A percentile compares a stretch with the other conserved stretches of the same genome.
Evolutionary conservation across 2,797 vertebrate species (phyloP).

Genomic region (Menidia menidia): DNA sequence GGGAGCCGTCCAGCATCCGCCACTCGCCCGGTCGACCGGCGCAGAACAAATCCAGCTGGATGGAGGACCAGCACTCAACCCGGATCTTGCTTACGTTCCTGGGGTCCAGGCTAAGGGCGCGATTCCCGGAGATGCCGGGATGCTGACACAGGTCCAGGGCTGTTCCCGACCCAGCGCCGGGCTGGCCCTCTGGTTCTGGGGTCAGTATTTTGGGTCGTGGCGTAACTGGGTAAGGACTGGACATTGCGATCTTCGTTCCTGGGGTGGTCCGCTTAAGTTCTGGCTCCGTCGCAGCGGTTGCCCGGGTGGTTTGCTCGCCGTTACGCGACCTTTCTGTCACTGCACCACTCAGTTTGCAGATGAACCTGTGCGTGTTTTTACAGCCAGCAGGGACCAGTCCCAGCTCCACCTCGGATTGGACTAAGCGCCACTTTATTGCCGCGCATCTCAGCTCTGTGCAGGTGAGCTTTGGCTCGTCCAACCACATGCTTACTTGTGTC

Average conservation of each 20-base stretch:
- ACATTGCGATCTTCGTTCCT: neutral
- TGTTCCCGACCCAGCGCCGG: neutral
- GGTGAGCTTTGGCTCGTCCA: conserved; percentile 68
- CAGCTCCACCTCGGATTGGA: conserved; percentile 1
- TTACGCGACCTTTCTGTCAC: neutral
- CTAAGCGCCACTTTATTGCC: conserved; percentile 51
- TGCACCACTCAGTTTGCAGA: conserved; percentile 76
- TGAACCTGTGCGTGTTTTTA: conserved; percentile 61
- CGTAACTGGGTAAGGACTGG: neutral
- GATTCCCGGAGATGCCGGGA: neutral
- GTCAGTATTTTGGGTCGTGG: neutral
- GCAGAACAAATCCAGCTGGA: conserved; percentile 68
- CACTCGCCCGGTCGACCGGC: conserved; percentile 23
- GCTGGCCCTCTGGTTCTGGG: neutral
- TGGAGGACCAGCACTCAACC: conserved; percentile 70
- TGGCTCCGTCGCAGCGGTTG: neutral
- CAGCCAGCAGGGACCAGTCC: conserved; percentile 80
- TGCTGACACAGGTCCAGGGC: neutral
- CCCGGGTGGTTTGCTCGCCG: neutral
- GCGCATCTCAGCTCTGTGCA: conserved; percentile 81
- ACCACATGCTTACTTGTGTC: conserved; percentile 71
- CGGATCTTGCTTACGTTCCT: conserved; percentile 33
- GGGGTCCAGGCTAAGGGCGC: neutral
- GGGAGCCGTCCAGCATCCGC: conserved; percentile 35
- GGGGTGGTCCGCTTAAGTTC: neutral